phyloP scores from a whole-genome alignment of 2,113 vertebrate genomes.

The Macheiramphus alcinus region DNA sequence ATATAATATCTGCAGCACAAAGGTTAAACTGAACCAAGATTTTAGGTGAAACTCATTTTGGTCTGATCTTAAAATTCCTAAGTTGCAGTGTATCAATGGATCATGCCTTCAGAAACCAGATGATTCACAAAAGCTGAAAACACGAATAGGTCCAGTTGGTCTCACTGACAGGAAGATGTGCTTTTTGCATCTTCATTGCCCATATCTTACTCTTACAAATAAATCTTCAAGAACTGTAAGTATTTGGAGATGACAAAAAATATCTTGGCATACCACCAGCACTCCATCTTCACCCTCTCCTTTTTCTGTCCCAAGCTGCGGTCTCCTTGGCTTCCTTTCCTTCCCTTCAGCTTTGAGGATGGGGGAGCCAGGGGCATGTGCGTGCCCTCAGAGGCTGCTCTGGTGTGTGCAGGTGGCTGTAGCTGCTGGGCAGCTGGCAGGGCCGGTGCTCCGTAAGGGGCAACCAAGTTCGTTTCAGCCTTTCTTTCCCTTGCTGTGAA shows the following conservation, averaged over 20 bases:
- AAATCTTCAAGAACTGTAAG: neutral
- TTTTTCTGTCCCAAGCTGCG: neutral
- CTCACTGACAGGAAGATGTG: neutral
- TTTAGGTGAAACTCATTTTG: neutral
- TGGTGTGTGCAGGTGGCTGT: neutral
- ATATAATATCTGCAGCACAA: neutral
- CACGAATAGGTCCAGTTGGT: neutral
- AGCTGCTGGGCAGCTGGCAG: neutral
- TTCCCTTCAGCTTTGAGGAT: neutral
- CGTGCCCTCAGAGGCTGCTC: neutral
- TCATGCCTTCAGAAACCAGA: neutral
- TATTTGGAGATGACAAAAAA: neutral
- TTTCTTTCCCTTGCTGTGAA: neutral
- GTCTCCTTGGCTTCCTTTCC: neutral
- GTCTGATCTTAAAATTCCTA: neutral
- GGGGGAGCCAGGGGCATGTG: accelerated
- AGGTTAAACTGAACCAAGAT: neutral
- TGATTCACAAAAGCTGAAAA: neutral
- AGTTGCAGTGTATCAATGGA: neutral
- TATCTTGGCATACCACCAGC: neutral
- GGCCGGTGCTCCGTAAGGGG: neutral
- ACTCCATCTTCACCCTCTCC: neutral
- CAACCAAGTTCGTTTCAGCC: neutral
- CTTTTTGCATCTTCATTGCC: neutral
- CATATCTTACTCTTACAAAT: neutral